Conservation (phyloP, 2,113 vertebrate species). For the Pogona vitticeps region DNA sequence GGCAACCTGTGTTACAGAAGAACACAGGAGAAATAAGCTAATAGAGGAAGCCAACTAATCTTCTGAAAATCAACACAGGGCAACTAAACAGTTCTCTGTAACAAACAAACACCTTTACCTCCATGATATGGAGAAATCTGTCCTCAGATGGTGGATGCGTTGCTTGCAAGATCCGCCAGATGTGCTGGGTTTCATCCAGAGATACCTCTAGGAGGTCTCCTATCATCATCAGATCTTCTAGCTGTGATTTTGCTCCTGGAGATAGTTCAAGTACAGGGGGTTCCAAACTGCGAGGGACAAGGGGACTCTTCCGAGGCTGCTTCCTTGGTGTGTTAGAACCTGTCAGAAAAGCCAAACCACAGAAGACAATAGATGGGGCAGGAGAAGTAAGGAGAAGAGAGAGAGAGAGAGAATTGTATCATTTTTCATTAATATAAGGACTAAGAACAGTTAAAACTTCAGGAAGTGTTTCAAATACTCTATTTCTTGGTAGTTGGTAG, state of each 20-base stretch:
- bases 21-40: background rate
- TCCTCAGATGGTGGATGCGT: constrained; percentile 96
- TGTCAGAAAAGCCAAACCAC: constrained; percentile 59
- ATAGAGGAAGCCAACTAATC: background rate
- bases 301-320: constrained; percentile 93
- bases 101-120: constrained; percentile 75
- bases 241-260: constrained; percentile 88
- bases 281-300: constrained; percentile 95
- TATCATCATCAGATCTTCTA: constrained; percentile 98
- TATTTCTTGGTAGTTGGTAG: background rate
- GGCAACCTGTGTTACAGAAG: background rate
- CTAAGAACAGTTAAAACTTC: background rate
- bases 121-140: constrained; percentile 94
- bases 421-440: constrained; percentile 29
- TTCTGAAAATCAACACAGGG: fast-evolving
- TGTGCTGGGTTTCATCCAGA: constrained; percentile 97
- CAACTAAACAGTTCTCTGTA: fast-evolving
- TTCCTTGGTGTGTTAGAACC: constrained; percentile 89
- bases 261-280: constrained; percentile 94
- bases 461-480: background rate
- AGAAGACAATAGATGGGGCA: background rate
- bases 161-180: constrained; percentile 97
- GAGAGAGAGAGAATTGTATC: background rate
- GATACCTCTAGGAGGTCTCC: constrained; percentile 97
- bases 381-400: background rate